These are phyloP conservation scores for Cephus runcator DNA, from an alignment of 2,888 invertebrate genomes.

Conservation along the genomic window DNA sequence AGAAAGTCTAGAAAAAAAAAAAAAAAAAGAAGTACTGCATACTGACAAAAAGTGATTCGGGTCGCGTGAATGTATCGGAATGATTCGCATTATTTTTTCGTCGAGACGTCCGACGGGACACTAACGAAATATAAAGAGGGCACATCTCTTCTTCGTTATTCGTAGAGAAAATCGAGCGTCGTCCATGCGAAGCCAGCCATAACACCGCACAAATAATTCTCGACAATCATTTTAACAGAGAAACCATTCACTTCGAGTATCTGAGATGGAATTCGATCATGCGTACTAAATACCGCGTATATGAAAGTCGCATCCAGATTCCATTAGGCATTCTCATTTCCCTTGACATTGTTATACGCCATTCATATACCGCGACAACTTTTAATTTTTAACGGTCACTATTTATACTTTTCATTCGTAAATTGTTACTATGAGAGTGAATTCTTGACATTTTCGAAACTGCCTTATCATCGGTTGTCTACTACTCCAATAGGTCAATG, in stretches of 20 bases:
- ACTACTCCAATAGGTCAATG: background rate
- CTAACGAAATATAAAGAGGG: background rate
- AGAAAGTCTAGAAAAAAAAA: background rate
- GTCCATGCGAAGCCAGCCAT: conserved; percentile 44
- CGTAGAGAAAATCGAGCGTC: conserved; percentile 47
- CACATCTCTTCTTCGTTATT: conserved; percentile 4
- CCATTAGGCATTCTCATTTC: background rate
- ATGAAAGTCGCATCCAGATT: background rate
- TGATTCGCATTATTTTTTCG: background rate
- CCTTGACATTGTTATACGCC: background rate
- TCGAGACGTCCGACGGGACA: background rate
- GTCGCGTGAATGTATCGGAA: background rate
- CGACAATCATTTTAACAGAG: background rate
- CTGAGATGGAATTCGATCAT: background rate
- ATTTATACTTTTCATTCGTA: background rate
- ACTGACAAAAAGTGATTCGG: background rate
- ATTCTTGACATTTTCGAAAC: background rate
- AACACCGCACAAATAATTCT: conserved; percentile 26
- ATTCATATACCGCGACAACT: background rate
- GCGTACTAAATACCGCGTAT: background rate
- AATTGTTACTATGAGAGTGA: background rate
- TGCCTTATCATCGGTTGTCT: background rate
- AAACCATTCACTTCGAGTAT: background rate
- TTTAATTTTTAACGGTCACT: background rate
- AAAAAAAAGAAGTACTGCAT: background rate